Evolutionary conservation across 2,888 invertebrate species (phyloP), one percentile per base, ranked within the genome.

Genomic region (Tillus elongatus): DNA sequence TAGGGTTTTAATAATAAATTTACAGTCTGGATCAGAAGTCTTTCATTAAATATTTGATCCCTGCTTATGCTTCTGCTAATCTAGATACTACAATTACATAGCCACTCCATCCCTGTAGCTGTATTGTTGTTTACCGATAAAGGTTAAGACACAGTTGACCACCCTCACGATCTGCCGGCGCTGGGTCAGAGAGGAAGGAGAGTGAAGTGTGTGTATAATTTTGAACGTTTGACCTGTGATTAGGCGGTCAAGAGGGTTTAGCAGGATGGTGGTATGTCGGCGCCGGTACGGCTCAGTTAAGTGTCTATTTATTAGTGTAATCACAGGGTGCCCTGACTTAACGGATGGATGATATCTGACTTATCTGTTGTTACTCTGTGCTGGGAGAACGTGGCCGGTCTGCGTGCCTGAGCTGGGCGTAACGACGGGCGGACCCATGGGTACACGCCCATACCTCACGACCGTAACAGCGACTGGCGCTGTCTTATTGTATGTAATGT

Each of bases 301-400:
- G 58, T 58, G 60, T 62, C 61, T 63, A 63, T 63, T 63, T 62
- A 63, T 63, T 63, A 63, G 53, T 51, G 54, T 63, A 63, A 63
- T 62, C 58, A 62, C 61, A 60, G 62, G 63, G 63, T 62, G 58
- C 52, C 47, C 51, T 50, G 51, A 47, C 43, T 45, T 41, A n/a
- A n/a, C n/a, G n/a, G n/a, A n/a, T n/a, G n/a, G n/a, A n/a, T n/a
- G n/a, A n/a, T n/a, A n/a, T n/a, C n/a, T n/a, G n/a, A n/a, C n/a
- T n/a, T n/a, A n/a, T n/a, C n/a, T n/a, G n/a, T n/a, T n/a, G n/a
- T n/a, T n/a, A n/a, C n/a, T n/a, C n/a, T n/a, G n/a, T n/a, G n/a
- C n/a, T n/a, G n/a, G n/a, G n/a, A n/a, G n/a, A n/a, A n/a, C n/a
- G n/a, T n/a, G n/a, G n/a, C n/a, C n/a, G n/a, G n/a, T n/a, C n/a